Percentiles rank a stretch among this genome's conserved stretches.
phyloP scores from a whole-genome alignment of 2,888 invertebrate species.

The Hybos culiciformis region DNA sequence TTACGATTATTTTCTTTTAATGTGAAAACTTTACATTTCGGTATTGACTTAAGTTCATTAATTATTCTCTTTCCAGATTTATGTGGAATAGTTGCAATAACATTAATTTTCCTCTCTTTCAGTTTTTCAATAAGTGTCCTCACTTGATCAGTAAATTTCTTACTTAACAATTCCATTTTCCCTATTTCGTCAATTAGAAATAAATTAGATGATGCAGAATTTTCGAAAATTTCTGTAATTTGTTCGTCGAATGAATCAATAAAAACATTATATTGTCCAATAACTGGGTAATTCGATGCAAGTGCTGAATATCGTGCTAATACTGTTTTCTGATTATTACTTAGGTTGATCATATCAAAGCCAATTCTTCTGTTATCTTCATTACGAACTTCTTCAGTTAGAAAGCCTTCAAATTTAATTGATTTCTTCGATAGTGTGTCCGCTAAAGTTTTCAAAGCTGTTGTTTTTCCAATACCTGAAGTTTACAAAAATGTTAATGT shows the following conservation, averaged over 20 bases:
- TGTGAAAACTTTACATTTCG: conserved; percentile 15
- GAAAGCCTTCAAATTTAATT: conserved; percentile 41
- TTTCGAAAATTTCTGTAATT: conserved; percentile 35
- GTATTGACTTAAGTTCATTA: conserved; percentile 21
- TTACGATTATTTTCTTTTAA: conserved; percentile 26
- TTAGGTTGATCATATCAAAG: conserved; percentile 46
- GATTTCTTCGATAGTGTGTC: conserved; percentile 27
- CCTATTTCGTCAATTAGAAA: conserved; percentile 32
- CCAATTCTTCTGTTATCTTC: conserved; percentile 39
- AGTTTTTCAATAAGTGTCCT: conserved; percentile 13
- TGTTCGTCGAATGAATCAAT: conserved; percentile 44
- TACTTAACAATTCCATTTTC: conserved; percentile 31
- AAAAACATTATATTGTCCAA: conserved; percentile 51
- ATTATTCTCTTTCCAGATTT: conserved; percentile 18
- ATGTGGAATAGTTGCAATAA: conserved; percentile 24
- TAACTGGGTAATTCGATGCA: conserved; percentile 22
- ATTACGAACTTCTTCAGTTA: conserved; percentile 47
- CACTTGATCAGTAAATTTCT: conserved; percentile 21
- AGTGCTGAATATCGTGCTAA: conserved; percentile 38
- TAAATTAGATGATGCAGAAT: conserved; percentile 22
- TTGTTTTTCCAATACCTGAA: conserved; percentile 58
- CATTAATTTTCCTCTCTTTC: conserved; percentile 1
- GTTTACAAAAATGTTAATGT: too few relatives aligned
- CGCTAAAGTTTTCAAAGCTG: conserved; percentile 41
- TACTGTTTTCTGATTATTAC: conserved; percentile 33